Conservation (phyloP, 1,140 invertebrate genomes). For the Scaptodrosophila lebanonensis region DNA sequence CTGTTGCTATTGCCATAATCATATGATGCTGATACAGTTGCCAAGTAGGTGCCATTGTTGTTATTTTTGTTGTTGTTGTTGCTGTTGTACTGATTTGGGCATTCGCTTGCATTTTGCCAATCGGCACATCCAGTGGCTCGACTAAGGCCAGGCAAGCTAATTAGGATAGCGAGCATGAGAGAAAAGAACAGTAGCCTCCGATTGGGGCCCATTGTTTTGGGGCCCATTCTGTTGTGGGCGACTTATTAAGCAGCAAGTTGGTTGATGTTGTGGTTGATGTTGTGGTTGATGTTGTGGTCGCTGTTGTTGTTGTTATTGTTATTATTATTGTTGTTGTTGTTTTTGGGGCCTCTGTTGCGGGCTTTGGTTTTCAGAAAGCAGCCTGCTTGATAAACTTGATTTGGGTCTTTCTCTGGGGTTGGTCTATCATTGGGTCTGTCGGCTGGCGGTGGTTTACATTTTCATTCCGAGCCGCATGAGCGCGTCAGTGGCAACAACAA, state of each 20-base stretch:
- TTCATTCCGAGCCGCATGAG: conserved; percentile 4
- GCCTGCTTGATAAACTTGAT: too few relatives aligned
- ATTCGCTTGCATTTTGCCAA: conserved; percentile 32
- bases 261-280: background rate
- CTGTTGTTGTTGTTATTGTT: conserved; percentile 1
- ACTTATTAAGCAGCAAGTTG: too few relatives aligned
- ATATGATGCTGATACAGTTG: conserved; percentile 11
- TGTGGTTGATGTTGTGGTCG: background rate
- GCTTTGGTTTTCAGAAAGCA: conserved; percentile 18
- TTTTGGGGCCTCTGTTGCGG: background rate
- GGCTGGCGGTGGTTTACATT: too few relatives aligned
- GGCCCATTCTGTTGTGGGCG: conserved; percentile 17
- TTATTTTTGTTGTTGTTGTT: conserved; percentile 5
- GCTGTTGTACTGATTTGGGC: conserved; percentile 9
- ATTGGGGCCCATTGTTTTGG: conserved; percentile 12
- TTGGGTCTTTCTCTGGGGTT: too few relatives aligned
- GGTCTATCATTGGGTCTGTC: too few relatives aligned
- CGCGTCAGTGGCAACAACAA: too few relatives aligned
- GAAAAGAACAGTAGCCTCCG: background rate
- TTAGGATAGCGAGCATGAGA: conserved; percentile 16
- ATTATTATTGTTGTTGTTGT: background rate
- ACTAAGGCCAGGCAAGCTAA: conserved; percentile 23
- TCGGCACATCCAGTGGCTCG: conserved; percentile 21
- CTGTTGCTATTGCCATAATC: background rate
- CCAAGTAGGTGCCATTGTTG: conserved; percentile 15